These are phyloP conservation scores for Cerastis rubricosa DNA, from an alignment of 2,888 invertebrate species.

Conservation along the genomic window DNA sequence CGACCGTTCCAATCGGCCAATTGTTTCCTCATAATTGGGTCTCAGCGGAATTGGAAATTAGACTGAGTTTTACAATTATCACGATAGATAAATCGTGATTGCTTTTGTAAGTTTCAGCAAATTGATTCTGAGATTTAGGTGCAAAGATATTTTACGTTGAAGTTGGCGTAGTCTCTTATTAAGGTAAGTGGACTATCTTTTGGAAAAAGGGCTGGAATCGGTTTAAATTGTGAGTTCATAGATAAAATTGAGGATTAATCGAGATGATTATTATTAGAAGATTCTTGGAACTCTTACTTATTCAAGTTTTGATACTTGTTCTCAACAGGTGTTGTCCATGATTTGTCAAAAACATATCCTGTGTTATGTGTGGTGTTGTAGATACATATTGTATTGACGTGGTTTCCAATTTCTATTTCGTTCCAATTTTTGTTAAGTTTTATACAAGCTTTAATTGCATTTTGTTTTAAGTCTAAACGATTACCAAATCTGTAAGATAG, in stretches of 20 bases:
- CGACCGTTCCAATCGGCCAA: conserved; percentile 47
- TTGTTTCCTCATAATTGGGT: conserved; percentile 66
- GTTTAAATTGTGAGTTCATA: background rate
- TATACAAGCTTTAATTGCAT: no score
- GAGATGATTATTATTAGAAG: background rate
- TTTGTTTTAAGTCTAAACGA: no score
- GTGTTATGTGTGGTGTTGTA: background rate
- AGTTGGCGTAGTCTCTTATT: background rate
- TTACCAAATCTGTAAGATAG: no score
- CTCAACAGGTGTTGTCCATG: background rate
- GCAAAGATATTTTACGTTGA: conserved; percentile 11
- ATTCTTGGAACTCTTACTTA: background rate
- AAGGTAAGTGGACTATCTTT: conserved; percentile 2
- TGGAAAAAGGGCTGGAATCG: background rate
- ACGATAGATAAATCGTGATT: conserved; percentile 53
- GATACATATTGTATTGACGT: background rate
- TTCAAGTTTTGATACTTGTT: background rate
- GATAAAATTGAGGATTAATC: background rate
- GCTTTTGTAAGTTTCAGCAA: conserved; percentile 50
- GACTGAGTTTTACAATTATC: conserved; percentile 66
- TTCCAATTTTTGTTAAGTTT: background rate
- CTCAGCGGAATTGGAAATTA: conserved; percentile 52
- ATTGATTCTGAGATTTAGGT: conserved; percentile 41
- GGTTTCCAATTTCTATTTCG: background rate
- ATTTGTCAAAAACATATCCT: background rate